phyloP scores from a whole-genome alignment of 1,140 invertebrate species.

The Nilaparvata lugens region DNA sequence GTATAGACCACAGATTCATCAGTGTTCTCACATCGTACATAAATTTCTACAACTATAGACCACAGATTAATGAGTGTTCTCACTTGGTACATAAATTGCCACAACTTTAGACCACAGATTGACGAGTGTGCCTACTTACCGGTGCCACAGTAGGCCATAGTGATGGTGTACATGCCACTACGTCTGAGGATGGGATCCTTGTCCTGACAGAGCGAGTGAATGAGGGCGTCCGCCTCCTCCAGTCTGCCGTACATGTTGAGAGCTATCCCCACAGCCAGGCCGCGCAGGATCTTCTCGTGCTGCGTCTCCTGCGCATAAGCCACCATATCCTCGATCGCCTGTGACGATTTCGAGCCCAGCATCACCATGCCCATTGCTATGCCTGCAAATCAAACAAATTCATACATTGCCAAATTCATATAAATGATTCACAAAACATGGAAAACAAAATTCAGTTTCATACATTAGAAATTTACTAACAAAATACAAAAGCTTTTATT shows the following conservation, averaged over 20 bases:
- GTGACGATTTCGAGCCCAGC: conserved; percentile 84
- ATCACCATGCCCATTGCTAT: conserved; percentile 98
- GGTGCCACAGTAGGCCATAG: conserved; percentile 97
- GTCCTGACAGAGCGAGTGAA: conserved; percentile 74
- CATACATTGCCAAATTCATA: too few relatives aligned
- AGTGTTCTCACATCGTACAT: too few relatives aligned
- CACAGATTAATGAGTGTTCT: too few relatives aligned
- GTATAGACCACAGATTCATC: too few relatives aligned
- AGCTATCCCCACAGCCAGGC: conserved; percentile 90
- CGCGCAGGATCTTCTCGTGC: conserved; percentile 96
- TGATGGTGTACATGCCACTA: conserved; percentile 95
- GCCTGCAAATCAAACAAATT: conserved; percentile 39
- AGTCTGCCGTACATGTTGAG: conserved; percentile 94
- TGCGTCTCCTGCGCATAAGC: conserved; percentile 85
- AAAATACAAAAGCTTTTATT: too few relatives aligned
- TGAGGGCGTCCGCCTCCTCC: conserved; percentile 92
- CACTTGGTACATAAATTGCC: too few relatives aligned
- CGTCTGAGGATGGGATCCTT: conserved; percentile 82
- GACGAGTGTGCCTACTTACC: too few relatives aligned
- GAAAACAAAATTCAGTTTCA: too few relatives aligned
- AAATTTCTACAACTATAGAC: too few relatives aligned
- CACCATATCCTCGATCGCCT: conserved; percentile 92
- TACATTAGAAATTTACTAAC: too few relatives aligned
- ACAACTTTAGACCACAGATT: too few relatives aligned
- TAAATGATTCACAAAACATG: too few relatives aligned